phyloP scores from a whole-genome alignment of 2,113 vertebrate genomes.

The Chionis minor region DNA sequence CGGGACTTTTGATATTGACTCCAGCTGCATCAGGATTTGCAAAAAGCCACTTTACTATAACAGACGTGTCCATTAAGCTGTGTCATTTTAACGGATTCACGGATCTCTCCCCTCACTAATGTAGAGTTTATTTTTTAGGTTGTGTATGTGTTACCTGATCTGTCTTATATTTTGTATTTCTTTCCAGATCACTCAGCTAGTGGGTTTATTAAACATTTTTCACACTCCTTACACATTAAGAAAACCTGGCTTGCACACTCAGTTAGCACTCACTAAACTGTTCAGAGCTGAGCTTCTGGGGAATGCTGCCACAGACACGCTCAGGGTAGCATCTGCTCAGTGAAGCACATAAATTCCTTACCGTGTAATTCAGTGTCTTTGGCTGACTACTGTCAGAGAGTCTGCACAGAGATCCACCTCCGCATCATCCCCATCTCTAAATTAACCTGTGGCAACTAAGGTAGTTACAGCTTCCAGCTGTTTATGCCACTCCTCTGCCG shows the following conservation, averaged over 20 bases:
- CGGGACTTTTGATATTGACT: background rate
- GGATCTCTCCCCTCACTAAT: background rate
- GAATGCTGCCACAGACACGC: background rate
- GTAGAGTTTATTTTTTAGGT: background rate
- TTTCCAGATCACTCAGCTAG: background rate
- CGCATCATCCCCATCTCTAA: background rate
- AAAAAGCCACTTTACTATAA: slow-evolving; percentile 16
- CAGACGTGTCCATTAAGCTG: background rate
- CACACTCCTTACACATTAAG: background rate
- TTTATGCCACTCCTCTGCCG: background rate
- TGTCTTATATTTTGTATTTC: background rate
- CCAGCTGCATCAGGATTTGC: background rate
- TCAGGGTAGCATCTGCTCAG: background rate
- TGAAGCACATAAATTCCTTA: background rate
- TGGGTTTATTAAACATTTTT: background rate
- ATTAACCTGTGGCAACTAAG: background rate
- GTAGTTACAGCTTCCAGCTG: background rate
- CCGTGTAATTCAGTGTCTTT: background rate
- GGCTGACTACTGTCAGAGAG: background rate
- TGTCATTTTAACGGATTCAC: background rate
- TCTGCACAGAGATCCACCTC: background rate
- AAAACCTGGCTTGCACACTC: background rate
- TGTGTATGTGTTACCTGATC: background rate
- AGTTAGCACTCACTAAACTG: background rate
- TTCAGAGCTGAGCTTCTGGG: background rate